Evolutionary conservation across 2,888 invertebrate species (phyloP), one percentile per base, ranked within the genome.

Genomic region (Spodoptera littoralis): DNA sequence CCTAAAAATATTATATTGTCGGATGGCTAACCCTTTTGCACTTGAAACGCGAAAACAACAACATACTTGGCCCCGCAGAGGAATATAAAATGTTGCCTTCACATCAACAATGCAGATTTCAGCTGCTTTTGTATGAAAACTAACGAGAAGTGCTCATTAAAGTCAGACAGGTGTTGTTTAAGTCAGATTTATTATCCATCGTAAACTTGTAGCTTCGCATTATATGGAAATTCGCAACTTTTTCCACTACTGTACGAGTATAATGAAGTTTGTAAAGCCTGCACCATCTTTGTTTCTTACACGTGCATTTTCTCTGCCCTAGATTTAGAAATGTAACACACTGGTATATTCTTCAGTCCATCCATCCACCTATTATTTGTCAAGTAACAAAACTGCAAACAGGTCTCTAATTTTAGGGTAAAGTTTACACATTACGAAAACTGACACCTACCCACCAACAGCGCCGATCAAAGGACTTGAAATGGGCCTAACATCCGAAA

Each of bases 61-160:
- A 53, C 42, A 46, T 50, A 13, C 41, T 36, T 1, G 46, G 45
- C 60, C 65, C 48, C 54, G 50, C 45, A 47, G 47, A 51, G 56
- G 42, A 41, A 54, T 71, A 58, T 75, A 73, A 75, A 74, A 72
- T 43, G 57, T 70, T 56, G 44, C 60, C 67, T 73, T 73, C 46
- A 27, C 11, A 62, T 73, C 36, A 64, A 77, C 76, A 77, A 73
- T 73, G 70, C 61, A 75, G 50, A 66, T 73, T 73, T 53, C 44
- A 70, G 62, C 42, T 47, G 63, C 53, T 74, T 62, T 56, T 71
- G 67, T 65, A 62, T 57, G 62, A 30, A 55, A 52, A 66, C 45
- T 58, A 60, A 67, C 60, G 45, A 77, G 56, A 54, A 66, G 48
- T 18, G 47, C 54, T 71, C 68, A 71, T 71, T 77, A 77, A 65